Evolutionary conservation across 1,140 invertebrate species (phyloP).

Genomic region (Nebria ingens): DNA sequence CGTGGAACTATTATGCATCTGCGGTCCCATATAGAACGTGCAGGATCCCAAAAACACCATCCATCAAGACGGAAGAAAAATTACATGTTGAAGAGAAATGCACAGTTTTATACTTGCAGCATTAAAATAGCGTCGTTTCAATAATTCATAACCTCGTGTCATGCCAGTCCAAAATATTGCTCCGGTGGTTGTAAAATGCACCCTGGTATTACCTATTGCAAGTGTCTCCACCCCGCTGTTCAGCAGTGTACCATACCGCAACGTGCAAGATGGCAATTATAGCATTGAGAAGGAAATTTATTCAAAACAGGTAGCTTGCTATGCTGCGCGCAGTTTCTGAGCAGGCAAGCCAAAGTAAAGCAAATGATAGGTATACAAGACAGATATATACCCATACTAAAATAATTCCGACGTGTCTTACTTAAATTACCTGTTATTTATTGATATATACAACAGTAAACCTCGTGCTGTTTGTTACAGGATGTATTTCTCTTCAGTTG

Average conservation of each 20-base stretch:
- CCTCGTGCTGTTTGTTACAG: no score
- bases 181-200: neutral
- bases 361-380: slow-evolving; percentile 1
- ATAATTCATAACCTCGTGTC: slow-evolving; percentile 3
- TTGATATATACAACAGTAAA: neutral
- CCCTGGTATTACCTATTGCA: neutral
- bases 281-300: neutral
- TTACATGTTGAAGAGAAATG: neutral
- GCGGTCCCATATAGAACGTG: neutral
- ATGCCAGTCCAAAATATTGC: neutral
- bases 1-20: neutral
- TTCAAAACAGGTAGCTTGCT: neutral
- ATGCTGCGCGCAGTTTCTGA: neutral
- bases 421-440: neutral
- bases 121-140: slow-evolving; percentile 1
- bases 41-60: neutral
- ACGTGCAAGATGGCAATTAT: neutral
- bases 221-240: neutral
- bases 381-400: neutral
- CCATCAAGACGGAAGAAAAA: neutral
- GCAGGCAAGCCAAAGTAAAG: neutral
- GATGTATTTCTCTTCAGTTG: no score
- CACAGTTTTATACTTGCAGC: neutral
- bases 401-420: neutral
- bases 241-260: neutral